Evolutionary conservation across 2,888 invertebrate genomes (phyloP), one percentile per base, ranked within the genome.

Genomic region (Hirudinaria manillensis): DNA sequence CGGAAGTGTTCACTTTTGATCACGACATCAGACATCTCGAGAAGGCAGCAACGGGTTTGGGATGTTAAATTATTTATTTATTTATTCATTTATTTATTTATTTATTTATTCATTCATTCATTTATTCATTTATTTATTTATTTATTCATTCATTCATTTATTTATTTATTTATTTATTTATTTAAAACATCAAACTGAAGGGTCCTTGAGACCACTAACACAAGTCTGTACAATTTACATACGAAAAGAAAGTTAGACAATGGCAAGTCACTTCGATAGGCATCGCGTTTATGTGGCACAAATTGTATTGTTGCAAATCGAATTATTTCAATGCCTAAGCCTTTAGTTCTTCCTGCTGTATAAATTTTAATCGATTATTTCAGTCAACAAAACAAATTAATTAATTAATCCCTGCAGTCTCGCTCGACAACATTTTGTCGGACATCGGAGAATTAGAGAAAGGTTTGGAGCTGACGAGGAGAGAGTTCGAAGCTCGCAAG

Each of bases 381-480:
- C n/a, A n/a, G n/a, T n/a, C n/a, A n/a, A n/a, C n/a, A n/a, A n/a
- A n/a, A n/a, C n/a, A n/a, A n/a, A n/a, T n/a, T n/a, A n/a, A 45
- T 36, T 10, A 61, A 61, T 19, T 21, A 27, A 61, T 61, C 10
- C 36, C 7, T 38, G 24, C 85, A 93, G 96, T 96, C 77, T 95
- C 97, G 4, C 88, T 98, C 82, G 98, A 99, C 87, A 97, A 97
- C 87, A 91, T 99, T 79, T 89, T 91, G 75, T 90, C 92, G 16
- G 98, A 99, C 87, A 92, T 98, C 78, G 89, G 90, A 81, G 97
- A 98, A 85, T 87, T 98, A 80, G 96, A 96, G 83, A 94, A 94
- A 83, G 96, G 96, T 74, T 97, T 98, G 96, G 95, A 96, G 83
- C 88, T 91, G 82, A 94, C 93, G 21, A 89, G 91, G 80, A 91